Conservation (phyloP, 92 coral and sea anemone genomes). For the Palythoa grandis region DNA sequence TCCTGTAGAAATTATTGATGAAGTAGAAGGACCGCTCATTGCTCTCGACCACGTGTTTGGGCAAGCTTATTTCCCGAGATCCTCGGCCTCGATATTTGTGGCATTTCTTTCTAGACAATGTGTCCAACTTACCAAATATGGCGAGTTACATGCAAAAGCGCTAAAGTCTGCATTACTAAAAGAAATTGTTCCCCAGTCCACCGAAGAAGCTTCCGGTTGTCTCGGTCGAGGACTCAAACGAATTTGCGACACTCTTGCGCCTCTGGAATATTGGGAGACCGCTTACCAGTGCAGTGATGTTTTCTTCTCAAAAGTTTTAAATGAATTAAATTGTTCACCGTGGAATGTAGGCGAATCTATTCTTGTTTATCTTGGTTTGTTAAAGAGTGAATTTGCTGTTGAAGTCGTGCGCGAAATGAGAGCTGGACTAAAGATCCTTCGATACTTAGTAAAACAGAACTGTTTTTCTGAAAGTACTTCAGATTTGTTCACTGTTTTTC, state of each 20-base stretch:
- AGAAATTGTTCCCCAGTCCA: constrained; percentile 63
- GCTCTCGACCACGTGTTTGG: constrained; percentile 71
- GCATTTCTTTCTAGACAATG: constrained; percentile 83
- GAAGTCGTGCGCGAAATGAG: constrained; percentile 57
- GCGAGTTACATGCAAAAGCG: constrained; percentile 49
- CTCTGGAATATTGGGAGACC: constrained; percentile 59
- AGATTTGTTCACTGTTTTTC: constrained; percentile 54
- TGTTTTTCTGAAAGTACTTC: constrained; percentile 54
- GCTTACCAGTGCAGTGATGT: constrained; percentile 56
- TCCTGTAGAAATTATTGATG: background rate
- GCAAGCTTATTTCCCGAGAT: constrained; percentile 80
- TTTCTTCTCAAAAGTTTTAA: constrained; percentile 39
- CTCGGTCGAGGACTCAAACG: constrained; percentile 76
- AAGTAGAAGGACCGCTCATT: constrained; percentile 69
- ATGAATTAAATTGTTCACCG: constrained; percentile 30
- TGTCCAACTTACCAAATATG: constrained; percentile 43
- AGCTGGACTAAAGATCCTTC: constrained; percentile 59
- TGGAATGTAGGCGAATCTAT: constrained; percentile 60
- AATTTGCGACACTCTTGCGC: constrained; percentile 74
- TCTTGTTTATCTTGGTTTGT: constrained; percentile 69
- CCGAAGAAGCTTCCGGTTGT: constrained; percentile 54
- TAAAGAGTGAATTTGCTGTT: constrained; percentile 68
- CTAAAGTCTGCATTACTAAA: constrained; percentile 70
- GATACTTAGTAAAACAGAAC: constrained; percentile 39
- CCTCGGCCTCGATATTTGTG: constrained; percentile 78